These are phyloP conservation scores for Acleris laterana DNA, from an alignment of 2,888 invertebrate species.

Conservation along the genomic window DNA sequence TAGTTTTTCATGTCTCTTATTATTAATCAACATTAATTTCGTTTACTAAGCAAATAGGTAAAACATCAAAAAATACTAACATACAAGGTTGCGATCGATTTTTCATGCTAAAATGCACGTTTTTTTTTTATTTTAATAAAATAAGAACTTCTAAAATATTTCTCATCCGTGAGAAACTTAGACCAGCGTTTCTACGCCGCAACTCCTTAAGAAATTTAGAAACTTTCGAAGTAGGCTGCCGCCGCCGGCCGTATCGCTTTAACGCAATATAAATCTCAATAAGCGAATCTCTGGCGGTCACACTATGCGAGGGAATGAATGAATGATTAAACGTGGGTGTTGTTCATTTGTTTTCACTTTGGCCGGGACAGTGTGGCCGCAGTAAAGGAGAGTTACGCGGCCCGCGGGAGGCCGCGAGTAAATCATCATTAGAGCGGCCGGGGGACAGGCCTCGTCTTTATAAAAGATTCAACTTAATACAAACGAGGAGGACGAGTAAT, in stretches of 20 bases:
- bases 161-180: background rate
- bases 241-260: slow-evolving; percentile 30
- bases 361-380: slow-evolving; percentile 65
- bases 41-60: too few species aligned
- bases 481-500: slow-evolving; percentile 70
- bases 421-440: slow-evolving; percentile 76
- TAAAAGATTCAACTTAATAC: slow-evolving; percentile 80
- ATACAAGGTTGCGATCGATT: too few species aligned
- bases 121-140: too few species aligned
- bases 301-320: slow-evolving; percentile 57
- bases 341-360: slow-evolving; percentile 82
- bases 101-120: too few species aligned
- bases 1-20: too few species aligned
- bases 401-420: slow-evolving; percentile 75
- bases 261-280: slow-evolving; percentile 72
- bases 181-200: background rate
- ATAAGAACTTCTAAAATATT: too few species aligned
- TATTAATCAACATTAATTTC: too few species aligned
- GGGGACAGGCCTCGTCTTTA: slow-evolving; percentile 74
- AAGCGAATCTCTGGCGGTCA: slow-evolving; percentile 54
- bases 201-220: slow-evolving; percentile 6
- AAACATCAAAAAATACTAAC: too few species aligned
- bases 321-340: slow-evolving; percentile 79
- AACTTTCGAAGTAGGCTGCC: slow-evolving; percentile 19
- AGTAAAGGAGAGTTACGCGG: slow-evolving; percentile 78